Base-by-base conservation (phyloP, 1,140 invertebrate species). In the Megathymus violae region DNA sequence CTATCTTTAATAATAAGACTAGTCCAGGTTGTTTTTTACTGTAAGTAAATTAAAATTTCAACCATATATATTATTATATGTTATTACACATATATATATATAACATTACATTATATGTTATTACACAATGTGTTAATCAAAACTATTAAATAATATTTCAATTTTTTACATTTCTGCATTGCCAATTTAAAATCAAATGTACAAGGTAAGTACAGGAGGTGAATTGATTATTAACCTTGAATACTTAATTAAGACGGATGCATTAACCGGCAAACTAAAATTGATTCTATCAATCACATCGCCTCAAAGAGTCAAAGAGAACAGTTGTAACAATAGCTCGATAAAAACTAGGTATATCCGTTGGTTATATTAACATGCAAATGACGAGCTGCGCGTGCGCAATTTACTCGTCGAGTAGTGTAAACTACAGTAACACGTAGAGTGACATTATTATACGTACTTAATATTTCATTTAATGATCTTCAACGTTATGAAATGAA, bases 281-380 rank as follows among this genome's bases (percentile, higher is more conserved):
- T 15, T 43, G 38, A 22, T 10, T 31, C 11, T n/a, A 52, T 56
- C 38, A 31, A 44, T 58, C 52, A 44, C 40, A 17, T 44, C 41
- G 41, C 9, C 25, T 34, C 47, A 44, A 51, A 36, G 5, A n/a
- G 2, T 3, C 34, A 11, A 1, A 63, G 36, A 68, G 60, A 52
- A 67, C 58, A 65, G 63, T 58, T 58, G 52, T 25, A 76, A 81
- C 79, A 77, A 81, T 73, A 68, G 76, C 54, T 43, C 46, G 41
- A 67, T 70, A 73, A 73, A 78, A 78, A 70, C 67, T 54, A n/a
- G n/a, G n/a, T n/a, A 75, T 70, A 71, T 74, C 44, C 56, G 52
- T 64, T 65, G 43, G 43, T 27, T 64, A 25, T 19, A 75, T 80
- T 80, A 70, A 65, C 73, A 77, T 80, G 77, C 61, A 68, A 74